A percentile compares a stretch with the other conserved stretches of the same genome.
Evolutionary conservation across 2,797 vertebrate genomes (phyloP).

Genomic region (Cheirogaleus major): DNA sequence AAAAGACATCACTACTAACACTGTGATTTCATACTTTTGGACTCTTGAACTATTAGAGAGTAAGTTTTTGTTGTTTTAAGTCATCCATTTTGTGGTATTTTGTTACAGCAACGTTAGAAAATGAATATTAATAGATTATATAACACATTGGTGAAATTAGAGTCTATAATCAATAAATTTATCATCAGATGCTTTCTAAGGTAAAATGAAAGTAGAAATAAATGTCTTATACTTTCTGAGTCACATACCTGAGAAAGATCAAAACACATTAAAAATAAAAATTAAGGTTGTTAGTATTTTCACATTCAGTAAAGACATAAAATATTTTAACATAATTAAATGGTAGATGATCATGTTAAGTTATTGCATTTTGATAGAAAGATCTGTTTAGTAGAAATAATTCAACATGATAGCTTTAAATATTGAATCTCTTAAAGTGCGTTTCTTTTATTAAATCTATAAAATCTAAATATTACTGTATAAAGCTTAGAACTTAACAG

Average conservation of each 20-base stretch:
- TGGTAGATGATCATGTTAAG: not conserved
- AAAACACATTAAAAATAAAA: not conserved
- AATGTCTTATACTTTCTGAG: not conserved
- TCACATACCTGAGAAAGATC: not conserved
- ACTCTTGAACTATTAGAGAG: not conserved
- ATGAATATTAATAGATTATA: not conserved
- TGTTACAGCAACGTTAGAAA: not conserved
- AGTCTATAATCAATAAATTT: not conserved
- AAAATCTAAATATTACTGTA: not conserved
- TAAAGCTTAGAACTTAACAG: not conserved
- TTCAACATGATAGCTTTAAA: not conserved
- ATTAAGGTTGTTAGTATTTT: not conserved
- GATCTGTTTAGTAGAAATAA: not conserved
- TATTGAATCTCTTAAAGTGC: not conserved
- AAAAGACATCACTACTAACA: not conserved
- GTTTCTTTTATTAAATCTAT: not conserved
- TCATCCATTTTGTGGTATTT: not conserved
- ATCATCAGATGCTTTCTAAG: not conserved
- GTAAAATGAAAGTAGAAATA: not conserved
- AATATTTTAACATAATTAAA: constrained; percentile 9
- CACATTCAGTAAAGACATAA: not conserved
- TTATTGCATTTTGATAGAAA: constrained; percentile 11
- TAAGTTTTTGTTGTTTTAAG: not conserved
- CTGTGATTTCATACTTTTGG: not conserved
- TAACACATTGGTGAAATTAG: not conserved